Evolutionary conservation across 2,797 vertebrate genomes (phyloP), one percentile per base, ranked within the genome.

Genomic region (Oryzias dopingdopingensis): DNA sequence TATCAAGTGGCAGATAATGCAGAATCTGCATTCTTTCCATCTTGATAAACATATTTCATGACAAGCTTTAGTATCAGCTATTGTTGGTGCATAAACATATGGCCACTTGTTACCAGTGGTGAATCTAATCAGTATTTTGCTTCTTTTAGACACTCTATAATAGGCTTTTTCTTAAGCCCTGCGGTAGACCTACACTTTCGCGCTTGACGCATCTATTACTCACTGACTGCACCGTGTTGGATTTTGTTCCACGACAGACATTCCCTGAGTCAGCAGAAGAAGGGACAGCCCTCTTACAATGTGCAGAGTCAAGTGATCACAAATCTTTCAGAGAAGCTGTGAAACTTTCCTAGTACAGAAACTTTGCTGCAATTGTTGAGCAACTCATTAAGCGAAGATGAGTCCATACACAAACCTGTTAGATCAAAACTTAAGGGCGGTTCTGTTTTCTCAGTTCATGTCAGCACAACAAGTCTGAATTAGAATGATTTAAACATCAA

Each of bases 121-220:
- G 49, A 44, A 47, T 41, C 22, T 61, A 60, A 72, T 65, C 29
- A 56, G 56, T 43, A 63, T 41, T 48, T 23, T 66, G 44, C 70
- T 60, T 56, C 52, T 66, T 15, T 54, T 56, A 63, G 64, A 59
- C 65, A 70, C 62, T 56, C 60, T 52, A 53, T 69, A 74, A 80
- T 60, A 59, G 69, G 51, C 55, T 62, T 71, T 56, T 70, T 37
- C 58, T 43, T 79, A 81, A 80, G 73, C 59, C 70, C 68, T 45
- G 56, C 82, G 81, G 77, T 79, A 69, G 77, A 67, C 75, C 75
- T 43, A 78, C 17, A 58, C 58, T 56, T 62, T 70, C 80, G 49
- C 72, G 79, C 79, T 80, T 77, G 81, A 60, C 69, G 75, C 51
- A 59, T 68, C 54, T 12, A 55, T 78, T 79, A 80, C 72, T 81